Percentiles rank a stretch among this genome's conserved stretches.
phyloP scores from a whole-genome alignment of 2,888 invertebrate genomes.

The Malacosoma neustria region DNA sequence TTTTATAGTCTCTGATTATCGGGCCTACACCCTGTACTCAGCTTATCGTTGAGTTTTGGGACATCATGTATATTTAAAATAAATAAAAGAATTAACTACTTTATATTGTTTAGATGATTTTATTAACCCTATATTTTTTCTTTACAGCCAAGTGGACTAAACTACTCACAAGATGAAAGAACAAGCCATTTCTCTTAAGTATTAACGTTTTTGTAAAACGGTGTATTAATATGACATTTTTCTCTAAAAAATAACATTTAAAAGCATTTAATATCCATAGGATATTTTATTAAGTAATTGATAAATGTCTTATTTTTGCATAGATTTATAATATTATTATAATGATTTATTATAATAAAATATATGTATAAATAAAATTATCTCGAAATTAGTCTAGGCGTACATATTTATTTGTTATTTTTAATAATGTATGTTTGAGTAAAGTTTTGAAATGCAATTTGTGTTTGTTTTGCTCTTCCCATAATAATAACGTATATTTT shows the following conservation, averaged over 20 bases:
- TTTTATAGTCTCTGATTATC: too few species aligned
- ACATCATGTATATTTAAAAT: too few species aligned
- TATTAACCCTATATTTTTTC: too few species aligned
- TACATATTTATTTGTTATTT: conserved; percentile 56
- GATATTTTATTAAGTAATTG: not conserved
- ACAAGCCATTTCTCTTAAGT: conserved; percentile 40
- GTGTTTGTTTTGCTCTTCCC: conserved; percentile 6
- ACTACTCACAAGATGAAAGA: conserved; percentile 14
- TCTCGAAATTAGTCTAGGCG: conserved; percentile 55
- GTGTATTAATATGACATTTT: conserved; percentile 3
- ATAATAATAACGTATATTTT: too few species aligned
- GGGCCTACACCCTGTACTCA: too few species aligned
- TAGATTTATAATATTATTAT: conserved; percentile 10
- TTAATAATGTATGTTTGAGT: conserved; percentile 38
- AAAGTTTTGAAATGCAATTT: conserved; percentile 28
- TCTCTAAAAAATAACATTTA: conserved; percentile 1
- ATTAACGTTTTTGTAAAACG: conserved; percentile 32
- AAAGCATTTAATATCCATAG: not conserved
- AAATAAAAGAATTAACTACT: too few species aligned
- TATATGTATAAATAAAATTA: conserved; percentile 43
- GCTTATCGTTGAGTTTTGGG: too few species aligned
- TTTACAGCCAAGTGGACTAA: conserved; percentile 60
- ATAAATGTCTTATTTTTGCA: conserved; percentile 8
- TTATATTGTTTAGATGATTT: too few species aligned
- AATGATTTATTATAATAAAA: conserved; percentile 14